These are phyloP conservation scores for Limnothrissa miodon DNA, from an alignment of 2,113 vertebrate genomes.

Conservation along the genomic window DNA sequence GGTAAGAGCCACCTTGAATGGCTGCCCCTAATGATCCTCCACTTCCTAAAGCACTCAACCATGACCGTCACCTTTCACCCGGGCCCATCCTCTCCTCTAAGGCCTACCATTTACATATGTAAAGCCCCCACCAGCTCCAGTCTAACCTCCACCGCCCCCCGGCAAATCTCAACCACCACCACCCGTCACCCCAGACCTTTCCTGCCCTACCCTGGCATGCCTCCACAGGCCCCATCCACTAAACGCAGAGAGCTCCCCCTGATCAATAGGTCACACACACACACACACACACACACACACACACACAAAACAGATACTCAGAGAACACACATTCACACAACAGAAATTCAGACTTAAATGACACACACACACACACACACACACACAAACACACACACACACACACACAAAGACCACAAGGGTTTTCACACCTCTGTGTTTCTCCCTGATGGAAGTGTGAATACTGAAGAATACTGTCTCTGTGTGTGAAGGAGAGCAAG, in stretches of 20 bases:
- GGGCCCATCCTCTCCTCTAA: slow-evolving; percentile 46
- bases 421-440: slow-evolving; percentile 44
- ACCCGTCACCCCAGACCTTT: neutral
- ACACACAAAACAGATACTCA: neutral
- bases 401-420: slow-evolving; percentile 43
- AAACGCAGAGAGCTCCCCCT: slow-evolving; percentile 37
- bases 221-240: slow-evolving; percentile 26
- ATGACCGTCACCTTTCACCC: slow-evolving; percentile 76
- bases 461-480: slow-evolving; percentile 20
- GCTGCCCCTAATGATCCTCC: slow-evolving; percentile 65
- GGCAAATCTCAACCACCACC: neutral
- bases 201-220: slow-evolving; percentile 20
- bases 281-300: slow-evolving; percentile 4
- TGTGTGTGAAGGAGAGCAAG: neutral
- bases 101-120: slow-evolving; percentile 71
- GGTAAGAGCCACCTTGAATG: slow-evolving; percentile 65
- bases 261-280: neutral
- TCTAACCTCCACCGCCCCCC: slow-evolving; percentile 29
- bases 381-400: slow-evolving; percentile 11
- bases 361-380: neutral
- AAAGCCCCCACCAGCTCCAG: slow-evolving; percentile 47
- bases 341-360: neutral
- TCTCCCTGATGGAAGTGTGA: slow-evolving; percentile 39
- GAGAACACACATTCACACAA: neutral
- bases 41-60: slow-evolving; percentile 78